Evolutionary conservation across 2,113 vertebrate genomes (phyloP).

Genomic region (Cichladusa arquata): DNA sequence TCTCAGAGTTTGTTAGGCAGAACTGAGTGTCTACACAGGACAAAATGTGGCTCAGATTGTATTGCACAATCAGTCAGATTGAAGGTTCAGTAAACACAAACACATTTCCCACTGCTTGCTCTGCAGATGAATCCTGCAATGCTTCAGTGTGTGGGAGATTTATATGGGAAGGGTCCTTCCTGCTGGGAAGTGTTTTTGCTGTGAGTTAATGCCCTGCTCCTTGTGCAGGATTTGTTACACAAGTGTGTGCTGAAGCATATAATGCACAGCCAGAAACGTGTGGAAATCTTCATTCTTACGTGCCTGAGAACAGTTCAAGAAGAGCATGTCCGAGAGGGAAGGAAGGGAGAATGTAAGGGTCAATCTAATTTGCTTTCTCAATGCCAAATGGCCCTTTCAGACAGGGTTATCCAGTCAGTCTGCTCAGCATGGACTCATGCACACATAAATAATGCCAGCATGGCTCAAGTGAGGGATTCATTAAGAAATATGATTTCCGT

Average conservation of each 20-base stretch:
- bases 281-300: background rate
- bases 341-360: background rate
- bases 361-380: background rate
- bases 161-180: background rate
- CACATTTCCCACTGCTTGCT: background rate
- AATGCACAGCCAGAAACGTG: background rate
- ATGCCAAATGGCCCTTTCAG: background rate
- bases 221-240: background rate
- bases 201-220: background rate
- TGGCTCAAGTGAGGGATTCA: background rate
- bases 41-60: background rate
- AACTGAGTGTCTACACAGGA: background rate
- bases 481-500: background rate
- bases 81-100: conserved; percentile 12
- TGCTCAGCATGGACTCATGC: fast-evolving
- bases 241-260: background rate
- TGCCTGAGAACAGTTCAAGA: background rate
- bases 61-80: background rate
- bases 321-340: background rate
- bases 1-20: background rate
- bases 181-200: background rate
- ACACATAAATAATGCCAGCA: background rate
- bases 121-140: background rate
- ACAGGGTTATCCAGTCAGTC: background rate
- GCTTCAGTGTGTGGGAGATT: background rate